Conservation (phyloP, 2,113 vertebrate genomes). For the Isurus oxyrinchus region DNA sequence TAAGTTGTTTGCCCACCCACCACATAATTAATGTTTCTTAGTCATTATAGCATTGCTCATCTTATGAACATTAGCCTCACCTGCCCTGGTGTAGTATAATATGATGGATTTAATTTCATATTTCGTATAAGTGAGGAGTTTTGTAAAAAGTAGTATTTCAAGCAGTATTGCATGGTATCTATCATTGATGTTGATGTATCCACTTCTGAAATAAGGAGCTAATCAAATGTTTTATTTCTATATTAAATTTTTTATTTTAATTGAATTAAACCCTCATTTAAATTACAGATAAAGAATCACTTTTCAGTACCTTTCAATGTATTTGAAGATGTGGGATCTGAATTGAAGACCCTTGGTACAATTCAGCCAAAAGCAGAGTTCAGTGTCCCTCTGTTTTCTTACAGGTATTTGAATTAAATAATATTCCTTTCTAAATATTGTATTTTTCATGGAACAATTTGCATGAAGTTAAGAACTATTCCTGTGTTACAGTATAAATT, state of each 20-base stretch:
- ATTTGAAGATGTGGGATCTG: conserved; percentile 64
- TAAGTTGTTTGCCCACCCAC: not conserved
- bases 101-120: not conserved
- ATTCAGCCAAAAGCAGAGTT: conserved; percentile 78
- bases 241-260: not conserved
- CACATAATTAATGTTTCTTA: not conserved
- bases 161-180: not conserved
- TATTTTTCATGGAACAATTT: conserved; percentile 4
- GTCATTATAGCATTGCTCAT: not conserved
- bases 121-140: not conserved
- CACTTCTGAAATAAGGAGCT: not conserved
- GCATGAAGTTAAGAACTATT: not conserved
- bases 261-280: not conserved
- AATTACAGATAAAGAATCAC: conserved; percentile 83
- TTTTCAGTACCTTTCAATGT: conserved; percentile 78
- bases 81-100: not conserved
- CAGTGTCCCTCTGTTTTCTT: conserved; percentile 81
- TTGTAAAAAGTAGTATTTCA: not conserved
- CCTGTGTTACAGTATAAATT: not conserved
- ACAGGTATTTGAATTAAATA: conserved; percentile 62
- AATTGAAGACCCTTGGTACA: conserved; percentile 61
- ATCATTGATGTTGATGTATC: not conserved
- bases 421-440: not conserved
- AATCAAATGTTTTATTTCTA: not conserved
- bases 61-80: not conserved